A percentile compares a stretch with the other conserved stretches of the same genome.
Conservation (phyloP, 2,888 invertebrate genomes). For the Resseliella maxima region DNA sequence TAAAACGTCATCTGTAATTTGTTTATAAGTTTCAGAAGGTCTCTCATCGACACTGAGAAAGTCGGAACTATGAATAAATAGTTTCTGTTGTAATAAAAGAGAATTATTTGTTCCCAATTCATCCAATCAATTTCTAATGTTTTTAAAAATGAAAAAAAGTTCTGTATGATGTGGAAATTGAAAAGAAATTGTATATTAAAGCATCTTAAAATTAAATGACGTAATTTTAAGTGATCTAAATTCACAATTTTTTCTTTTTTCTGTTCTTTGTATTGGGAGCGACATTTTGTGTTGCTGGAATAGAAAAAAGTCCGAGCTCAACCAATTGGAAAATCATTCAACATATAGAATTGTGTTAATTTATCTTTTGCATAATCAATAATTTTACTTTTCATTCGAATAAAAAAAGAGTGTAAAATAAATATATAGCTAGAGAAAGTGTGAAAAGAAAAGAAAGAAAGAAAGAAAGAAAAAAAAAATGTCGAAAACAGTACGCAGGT, state of each 20-base stretch:
- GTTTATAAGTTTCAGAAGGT: slow-evolving; percentile 9
- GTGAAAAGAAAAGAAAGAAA: neutral
- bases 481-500: slow-evolving; percentile 78
- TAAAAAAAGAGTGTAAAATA: too few species aligned
- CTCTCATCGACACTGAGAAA: neutral
- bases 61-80: neutral
- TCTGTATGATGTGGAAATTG: neutral
- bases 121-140: neutral
- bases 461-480: slow-evolving; percentile 65
- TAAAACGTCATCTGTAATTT: slow-evolving; percentile 11
- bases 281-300: neutral
- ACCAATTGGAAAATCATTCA: neutral
- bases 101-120: neutral
- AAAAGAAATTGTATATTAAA: neutral
- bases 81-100: neutral
- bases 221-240: neutral
- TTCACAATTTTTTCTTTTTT: neutral
- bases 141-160: neutral
- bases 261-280: neutral
- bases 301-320: neutral
- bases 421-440: too few species aligned
- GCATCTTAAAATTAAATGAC: neutral
- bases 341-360: too few species aligned
- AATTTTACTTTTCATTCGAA: too few species aligned
- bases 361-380: too few species aligned